These are phyloP conservation scores for Drosophila mulleri DNA, from an alignment of 2,888 invertebrate species.

Conservation along the genomic window DNA sequence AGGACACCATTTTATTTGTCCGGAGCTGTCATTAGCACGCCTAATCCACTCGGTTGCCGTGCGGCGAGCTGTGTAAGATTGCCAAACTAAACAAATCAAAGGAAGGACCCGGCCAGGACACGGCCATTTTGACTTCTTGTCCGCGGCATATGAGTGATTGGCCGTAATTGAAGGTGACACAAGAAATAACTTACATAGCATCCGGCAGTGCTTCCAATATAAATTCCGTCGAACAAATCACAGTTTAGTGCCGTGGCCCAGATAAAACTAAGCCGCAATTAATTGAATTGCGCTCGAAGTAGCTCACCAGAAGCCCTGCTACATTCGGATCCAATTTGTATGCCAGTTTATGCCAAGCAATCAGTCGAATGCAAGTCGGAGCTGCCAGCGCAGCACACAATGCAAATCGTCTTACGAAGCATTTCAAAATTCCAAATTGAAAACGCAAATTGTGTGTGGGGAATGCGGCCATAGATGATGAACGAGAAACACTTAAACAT, in stretches of 20 bases:
- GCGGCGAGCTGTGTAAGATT: conserved; percentile 57
- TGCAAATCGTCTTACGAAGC: conserved; percentile 6
- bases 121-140: conserved; percentile 47
- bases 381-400: background rate
- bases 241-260: background rate
- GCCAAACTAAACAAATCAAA: conserved; percentile 75
- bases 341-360: background rate
- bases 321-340: conserved; percentile 30
- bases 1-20: conserved; percentile 47
- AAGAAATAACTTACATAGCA: conserved; percentile 2
- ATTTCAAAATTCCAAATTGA: conserved; percentile 2
- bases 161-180: conserved; percentile 57
- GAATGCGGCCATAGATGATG: conserved; percentile 2
- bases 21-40: conserved; percentile 71
- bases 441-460: conserved; percentile 9
- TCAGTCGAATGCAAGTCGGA: conserved; percentile 3
- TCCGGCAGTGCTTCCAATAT: background rate
- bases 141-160: conserved; percentile 43
- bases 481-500: background rate
- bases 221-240: conserved; percentile 15
- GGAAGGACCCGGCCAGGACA: conserved; percentile 33
- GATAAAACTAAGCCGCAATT: conserved; percentile 14
- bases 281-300: conserved; percentile 12
- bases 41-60: conserved; percentile 70
- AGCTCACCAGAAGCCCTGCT: background rate